Conservation (phyloP, 2,888 invertebrate species). For the Lacanobia wlatinum region DNA sequence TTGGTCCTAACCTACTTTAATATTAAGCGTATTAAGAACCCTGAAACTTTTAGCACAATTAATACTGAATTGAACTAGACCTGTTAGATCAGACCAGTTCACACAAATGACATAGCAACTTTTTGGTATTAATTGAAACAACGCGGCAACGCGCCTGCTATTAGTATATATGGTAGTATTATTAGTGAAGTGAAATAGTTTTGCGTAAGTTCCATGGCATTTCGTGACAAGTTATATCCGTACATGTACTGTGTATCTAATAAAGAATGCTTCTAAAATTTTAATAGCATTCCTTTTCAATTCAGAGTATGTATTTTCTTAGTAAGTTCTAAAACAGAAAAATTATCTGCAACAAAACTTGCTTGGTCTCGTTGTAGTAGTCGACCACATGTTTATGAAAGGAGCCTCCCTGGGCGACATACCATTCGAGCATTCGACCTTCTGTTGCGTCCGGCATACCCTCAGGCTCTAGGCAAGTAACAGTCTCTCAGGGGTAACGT, state of each 20-base stretch:
- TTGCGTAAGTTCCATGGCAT: not conserved
- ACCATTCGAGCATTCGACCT: too few species aligned
- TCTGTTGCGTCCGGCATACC: too few species aligned
- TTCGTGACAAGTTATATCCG: not conserved
- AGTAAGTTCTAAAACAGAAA: not conserved
- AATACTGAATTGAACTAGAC: constrained; percentile 5
- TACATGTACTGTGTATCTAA: not conserved
- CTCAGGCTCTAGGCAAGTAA: too few species aligned
- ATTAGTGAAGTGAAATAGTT: not conserved
- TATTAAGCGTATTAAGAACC: too few species aligned
- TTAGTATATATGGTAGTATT: too few species aligned
- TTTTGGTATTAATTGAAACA: not conserved
- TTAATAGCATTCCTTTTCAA: not conserved
- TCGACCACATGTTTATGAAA: too few species aligned
- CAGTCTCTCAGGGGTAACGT: too few species aligned
- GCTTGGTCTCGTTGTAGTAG: too few species aligned
- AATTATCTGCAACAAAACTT: not conserved
- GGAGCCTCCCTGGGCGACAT: too few species aligned
- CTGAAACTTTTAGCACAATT: not conserved
- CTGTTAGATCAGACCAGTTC: not conserved
- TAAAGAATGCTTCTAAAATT: not conserved
- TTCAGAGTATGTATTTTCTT: not conserved
- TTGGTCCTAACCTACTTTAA: not conserved
- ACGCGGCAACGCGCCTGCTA: not conserved
- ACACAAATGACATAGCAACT: not conserved